phyloP scores from a whole-genome alignment of 2,888 invertebrate genomes.

The Meiosimyza decipiens region DNA sequence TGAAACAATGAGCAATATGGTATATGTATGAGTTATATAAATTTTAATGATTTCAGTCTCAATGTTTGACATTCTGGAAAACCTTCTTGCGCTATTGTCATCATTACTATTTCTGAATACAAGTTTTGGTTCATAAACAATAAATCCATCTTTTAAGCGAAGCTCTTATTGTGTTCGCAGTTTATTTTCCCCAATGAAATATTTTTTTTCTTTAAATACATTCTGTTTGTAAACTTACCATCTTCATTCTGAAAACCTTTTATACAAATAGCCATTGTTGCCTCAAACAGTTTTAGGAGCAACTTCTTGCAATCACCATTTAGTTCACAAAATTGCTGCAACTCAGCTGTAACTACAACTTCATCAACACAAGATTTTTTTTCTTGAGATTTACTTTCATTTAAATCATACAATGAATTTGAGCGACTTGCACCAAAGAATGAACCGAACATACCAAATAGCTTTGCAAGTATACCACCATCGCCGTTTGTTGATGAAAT shows the following conservation, averaged over 20 bases:
- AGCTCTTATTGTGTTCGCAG: too few species aligned
- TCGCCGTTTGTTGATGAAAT: constrained; percentile 21
- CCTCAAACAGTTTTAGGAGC: constrained; percentile 63
- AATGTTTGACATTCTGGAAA: too few species aligned
- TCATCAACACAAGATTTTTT: constrained; percentile 20
- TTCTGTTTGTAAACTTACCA: constrained; percentile 54
- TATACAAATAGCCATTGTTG: constrained; percentile 62
- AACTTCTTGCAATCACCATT: constrained; percentile 61
- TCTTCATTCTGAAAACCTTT: constrained; percentile 60
- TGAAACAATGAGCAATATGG: too few species aligned
- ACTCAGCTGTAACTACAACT: constrained; percentile 17
- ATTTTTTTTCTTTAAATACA: too few species aligned
- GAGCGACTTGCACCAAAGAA: constrained; percentile 52
- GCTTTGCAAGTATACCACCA: constrained; percentile 54
- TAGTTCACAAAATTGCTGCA: constrained; percentile 15
- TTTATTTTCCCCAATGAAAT: too few species aligned
- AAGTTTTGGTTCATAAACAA: too few species aligned
- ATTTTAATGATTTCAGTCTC: too few species aligned
- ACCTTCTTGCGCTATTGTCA: too few species aligned
- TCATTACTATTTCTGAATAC: too few species aligned
- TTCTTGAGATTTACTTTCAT: constrained; percentile 14
- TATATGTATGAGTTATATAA: too few species aligned
- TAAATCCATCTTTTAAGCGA: too few species aligned
- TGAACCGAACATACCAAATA: constrained; percentile 58
- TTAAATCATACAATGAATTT: constrained; percentile 45